Conservation (phyloP, 2,888 invertebrate species). For the Megastigmus dorsalis region DNA sequence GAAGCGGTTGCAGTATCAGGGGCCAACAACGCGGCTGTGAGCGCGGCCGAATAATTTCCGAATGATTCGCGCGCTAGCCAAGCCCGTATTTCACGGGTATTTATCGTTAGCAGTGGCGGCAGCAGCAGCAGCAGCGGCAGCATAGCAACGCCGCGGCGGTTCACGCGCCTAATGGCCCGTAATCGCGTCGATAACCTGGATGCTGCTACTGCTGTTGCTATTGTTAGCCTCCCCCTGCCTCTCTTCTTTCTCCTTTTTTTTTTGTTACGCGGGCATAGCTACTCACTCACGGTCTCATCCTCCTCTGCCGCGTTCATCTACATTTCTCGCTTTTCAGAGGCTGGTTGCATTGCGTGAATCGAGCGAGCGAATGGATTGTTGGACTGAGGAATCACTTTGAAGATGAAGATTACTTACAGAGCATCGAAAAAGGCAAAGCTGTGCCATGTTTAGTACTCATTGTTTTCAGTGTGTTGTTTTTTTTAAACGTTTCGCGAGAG, state of each 20-base stretch:
- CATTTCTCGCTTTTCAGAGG: too few species aligned
- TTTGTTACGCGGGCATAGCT: background rate
- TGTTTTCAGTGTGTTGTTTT: too few species aligned
- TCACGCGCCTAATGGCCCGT: slow-evolving; percentile 63
- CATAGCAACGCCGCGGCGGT: too few species aligned
- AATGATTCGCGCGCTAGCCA: slow-evolving; percentile 52
- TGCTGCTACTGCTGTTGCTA: slow-evolving; percentile 2
- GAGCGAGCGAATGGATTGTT: too few species aligned
- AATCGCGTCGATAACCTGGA: slow-evolving; percentile 60
- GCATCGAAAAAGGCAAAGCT: too few species aligned
- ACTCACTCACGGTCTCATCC: too few species aligned
- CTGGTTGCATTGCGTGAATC: too few species aligned
- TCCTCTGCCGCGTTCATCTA: background rate
- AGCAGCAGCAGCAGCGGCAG: too few species aligned
- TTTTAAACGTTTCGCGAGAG: too few species aligned
- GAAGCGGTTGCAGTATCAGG: background rate
- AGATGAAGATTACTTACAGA: too few species aligned
- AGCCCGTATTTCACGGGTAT: slow-evolving; percentile 59
- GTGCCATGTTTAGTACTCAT: too few species aligned
- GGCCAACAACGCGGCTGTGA: slow-evolving; percentile 27
- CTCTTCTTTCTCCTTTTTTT: background rate
- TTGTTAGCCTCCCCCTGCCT: background rate
- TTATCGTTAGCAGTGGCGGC: slow-evolving; percentile 55
- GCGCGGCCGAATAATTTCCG: slow-evolving; percentile 56
- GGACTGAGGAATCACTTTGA: too few species aligned